Evolutionary conservation across 1,140 invertebrate genomes (phyloP).

Genomic region (Zophobas morio): DNA sequence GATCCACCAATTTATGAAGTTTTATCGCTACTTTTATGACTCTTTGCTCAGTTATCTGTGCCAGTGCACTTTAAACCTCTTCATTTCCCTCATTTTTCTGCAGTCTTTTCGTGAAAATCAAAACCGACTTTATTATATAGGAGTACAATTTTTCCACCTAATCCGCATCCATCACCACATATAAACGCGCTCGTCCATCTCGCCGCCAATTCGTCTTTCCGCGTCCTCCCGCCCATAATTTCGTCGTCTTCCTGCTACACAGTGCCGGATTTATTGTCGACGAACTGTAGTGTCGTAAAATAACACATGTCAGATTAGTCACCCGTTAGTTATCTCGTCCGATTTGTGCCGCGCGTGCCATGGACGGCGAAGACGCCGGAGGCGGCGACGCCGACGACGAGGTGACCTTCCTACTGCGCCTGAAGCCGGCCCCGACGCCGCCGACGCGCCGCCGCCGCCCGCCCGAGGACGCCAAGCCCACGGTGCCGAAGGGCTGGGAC

Average conservation of each 20-base stretch:
- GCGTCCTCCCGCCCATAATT: neutral
- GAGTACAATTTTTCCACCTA: too few relatives aligned
- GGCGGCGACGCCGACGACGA: constrained; percentile 54
- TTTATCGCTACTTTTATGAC: too few relatives aligned
- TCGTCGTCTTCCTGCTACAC: neutral
- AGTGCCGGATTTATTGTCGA: neutral
- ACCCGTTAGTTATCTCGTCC: neutral
- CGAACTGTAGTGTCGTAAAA: neutral
- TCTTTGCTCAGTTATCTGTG: too few relatives aligned
- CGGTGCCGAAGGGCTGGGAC: constrained; percentile 57
- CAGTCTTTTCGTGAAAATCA: too few relatives aligned
- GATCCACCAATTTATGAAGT: too few relatives aligned
- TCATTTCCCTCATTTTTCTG: too few relatives aligned
- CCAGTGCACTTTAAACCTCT: too few relatives aligned
- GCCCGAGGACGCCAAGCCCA: constrained; percentile 1
- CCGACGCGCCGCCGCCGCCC: constrained; percentile 51
- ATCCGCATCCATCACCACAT: too few relatives aligned
- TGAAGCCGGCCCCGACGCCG: constrained; percentile 58
- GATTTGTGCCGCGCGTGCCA: neutral
- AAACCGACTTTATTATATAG: too few relatives aligned
- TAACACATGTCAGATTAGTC: constrained; percentile 32
- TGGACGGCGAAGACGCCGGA: constrained; percentile 3
- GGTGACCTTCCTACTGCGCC: constrained; percentile 56
- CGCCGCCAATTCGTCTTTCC: too few relatives aligned
- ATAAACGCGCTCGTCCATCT: too few relatives aligned